Evolutionary conservation across 2,888 invertebrate genomes (phyloP).

Genomic region (Caenorhabditis macrosperma): DNA sequence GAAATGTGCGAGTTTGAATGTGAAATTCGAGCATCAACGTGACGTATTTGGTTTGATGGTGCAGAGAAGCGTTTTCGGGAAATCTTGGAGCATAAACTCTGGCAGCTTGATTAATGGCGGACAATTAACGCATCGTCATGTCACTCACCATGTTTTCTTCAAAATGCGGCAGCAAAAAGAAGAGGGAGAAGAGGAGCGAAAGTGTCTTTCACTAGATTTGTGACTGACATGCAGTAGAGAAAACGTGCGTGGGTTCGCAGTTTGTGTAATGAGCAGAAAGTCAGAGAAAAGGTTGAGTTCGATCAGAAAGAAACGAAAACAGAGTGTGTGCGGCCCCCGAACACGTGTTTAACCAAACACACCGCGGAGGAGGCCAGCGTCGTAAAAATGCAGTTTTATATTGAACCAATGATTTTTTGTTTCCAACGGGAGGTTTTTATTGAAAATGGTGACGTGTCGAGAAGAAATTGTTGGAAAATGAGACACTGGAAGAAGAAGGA

Average conservation of each 20-base stretch:
- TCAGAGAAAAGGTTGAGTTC: constrained; percentile 26
- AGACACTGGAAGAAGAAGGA: neutral
- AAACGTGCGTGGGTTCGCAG: constrained; percentile 28
- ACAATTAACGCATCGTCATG: constrained; percentile 11
- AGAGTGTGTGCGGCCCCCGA: constrained; percentile 9
- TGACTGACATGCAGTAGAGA: constrained; percentile 37
- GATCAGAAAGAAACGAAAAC: constrained; percentile 46
- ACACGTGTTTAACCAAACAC: constrained; percentile 37
- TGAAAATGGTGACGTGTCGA: too few relatives aligned
- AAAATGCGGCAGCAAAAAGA: neutral
- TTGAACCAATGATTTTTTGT: neutral
- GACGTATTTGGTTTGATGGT: constrained; percentile 1
- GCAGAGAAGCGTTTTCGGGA: neutral
- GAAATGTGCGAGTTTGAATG: too few relatives aligned
- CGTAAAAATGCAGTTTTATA: neutral
- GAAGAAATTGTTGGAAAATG: neutral
- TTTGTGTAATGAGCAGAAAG: constrained; percentile 38
- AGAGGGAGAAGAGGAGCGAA: constrained; percentile 12
- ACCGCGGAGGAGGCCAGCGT: neutral
- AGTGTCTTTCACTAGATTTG: constrained; percentile 41
- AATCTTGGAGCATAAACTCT: neutral
- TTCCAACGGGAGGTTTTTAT: neutral
- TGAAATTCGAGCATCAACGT: too few relatives aligned
- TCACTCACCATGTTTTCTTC: constrained; percentile 40
- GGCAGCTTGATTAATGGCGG: neutral